A percentile compares a stretch with the other conserved stretches of the same genome.
phyloP scores from a whole-genome alignment of 2,888 invertebrate genomes.

The Agrochola macilenta region DNA sequence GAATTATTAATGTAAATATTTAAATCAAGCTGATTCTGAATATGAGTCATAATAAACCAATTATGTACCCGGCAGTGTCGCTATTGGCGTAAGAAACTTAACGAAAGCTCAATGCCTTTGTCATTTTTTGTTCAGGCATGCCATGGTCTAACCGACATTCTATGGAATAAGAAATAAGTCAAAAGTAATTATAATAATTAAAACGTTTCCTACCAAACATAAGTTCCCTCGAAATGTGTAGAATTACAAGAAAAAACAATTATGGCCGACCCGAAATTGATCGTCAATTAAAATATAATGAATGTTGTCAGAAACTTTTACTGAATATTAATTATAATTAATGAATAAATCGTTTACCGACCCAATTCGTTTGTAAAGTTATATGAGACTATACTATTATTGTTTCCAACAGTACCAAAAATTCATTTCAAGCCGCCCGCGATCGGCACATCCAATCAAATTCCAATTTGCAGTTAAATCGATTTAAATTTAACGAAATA shows the following conservation, averaged over 20 bases:
- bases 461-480: conserved; percentile 74
- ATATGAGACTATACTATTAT: conserved; percentile 34
- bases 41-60: neutral
- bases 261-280: conserved; percentile 26
- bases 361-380: conserved; percentile 29
- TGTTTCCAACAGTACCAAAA: conserved; percentile 55
- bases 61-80: neutral
- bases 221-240: conserved; percentile 4
- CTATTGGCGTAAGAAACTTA: neutral
- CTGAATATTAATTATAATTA: conserved; percentile 43
- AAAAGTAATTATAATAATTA: conserved; percentile 1
- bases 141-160: neutral
- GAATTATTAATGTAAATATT: too few relatives aligned
- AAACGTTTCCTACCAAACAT: neutral
- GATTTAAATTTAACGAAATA: conserved; percentile 70
- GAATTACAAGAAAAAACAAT: conserved; percentile 15
- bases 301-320: conserved; percentile 21
- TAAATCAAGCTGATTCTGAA: neutral
- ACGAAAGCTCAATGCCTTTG: neutral
- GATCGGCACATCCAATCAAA: conserved; percentile 72
- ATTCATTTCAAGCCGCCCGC: conserved; percentile 61
- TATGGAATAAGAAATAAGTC: neutral
- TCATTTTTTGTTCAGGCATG: neutral
- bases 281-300: conserved; percentile 44
- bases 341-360: conserved; percentile 34